Evolutionary conservation across 2,888 invertebrate species (phyloP).

Genomic region (Lordiphosa andalusiaca): DNA sequence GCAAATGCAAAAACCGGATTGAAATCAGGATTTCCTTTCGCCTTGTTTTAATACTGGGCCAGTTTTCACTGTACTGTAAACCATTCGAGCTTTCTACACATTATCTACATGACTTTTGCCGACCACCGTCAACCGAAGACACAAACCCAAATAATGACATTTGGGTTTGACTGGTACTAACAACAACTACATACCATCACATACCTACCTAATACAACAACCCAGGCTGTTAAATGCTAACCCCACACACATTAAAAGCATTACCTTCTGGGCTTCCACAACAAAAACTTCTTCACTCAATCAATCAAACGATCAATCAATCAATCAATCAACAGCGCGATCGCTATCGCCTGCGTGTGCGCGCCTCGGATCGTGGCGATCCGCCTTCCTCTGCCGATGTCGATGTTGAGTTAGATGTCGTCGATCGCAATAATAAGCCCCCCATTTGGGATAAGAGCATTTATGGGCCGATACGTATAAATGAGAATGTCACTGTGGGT

Average conservation of each 20-base stretch:
- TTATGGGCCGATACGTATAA: constrained; percentile 98
- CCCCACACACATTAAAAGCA: no score
- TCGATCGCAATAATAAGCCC: constrained; percentile 99
- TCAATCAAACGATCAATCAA: constrained; percentile 19
- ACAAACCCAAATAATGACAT: constrained; percentile 44
- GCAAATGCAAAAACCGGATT: no score
- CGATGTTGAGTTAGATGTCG: constrained; percentile 98
- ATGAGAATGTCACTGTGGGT: constrained; percentile 99
- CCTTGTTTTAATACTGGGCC: no score
- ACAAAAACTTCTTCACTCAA: constrained; percentile 11
- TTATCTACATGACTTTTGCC: constrained; percentile 2
- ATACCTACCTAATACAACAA: constrained; percentile 5
- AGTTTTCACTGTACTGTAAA: no score
- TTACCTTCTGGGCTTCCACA: no score
- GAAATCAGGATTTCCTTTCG: no score
- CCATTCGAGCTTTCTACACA: no score
- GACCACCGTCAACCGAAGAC: constrained; percentile 37
- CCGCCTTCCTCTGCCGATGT: constrained; percentile 96
- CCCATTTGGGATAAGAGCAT: constrained; percentile 97
- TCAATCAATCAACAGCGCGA: constrained; percentile 86
- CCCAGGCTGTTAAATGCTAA: constrained; percentile 8
- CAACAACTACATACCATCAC: constrained; percentile 7
- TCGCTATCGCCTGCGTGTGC: constrained; percentile 97
- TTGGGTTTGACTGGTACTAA: constrained; percentile 25
- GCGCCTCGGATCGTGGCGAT: constrained; percentile 96